A percentile compares a stretch with the other conserved stretches of the same genome.
Evolutionary conservation across 2,113 vertebrate genomes (phyloP).

Genomic region (Labeo rohita): DNA sequence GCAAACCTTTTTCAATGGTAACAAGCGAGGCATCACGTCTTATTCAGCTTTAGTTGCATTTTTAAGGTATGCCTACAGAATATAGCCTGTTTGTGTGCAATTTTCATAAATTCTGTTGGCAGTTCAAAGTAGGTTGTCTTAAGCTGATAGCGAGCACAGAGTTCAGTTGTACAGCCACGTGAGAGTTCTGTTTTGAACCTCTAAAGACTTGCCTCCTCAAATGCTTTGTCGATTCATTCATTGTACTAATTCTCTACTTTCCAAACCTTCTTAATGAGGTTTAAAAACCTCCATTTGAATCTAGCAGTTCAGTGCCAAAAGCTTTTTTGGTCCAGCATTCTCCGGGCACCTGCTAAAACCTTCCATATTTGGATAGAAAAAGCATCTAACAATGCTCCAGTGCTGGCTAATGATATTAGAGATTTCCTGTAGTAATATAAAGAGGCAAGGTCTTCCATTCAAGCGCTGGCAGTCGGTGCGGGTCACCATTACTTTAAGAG

Average conservation of each 20-base stretch:
- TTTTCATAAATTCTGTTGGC: not conserved
- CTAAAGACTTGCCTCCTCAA: not conserved
- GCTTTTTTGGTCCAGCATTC: not conserved
- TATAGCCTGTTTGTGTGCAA: not conserved
- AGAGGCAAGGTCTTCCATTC: constrained; percentile 15
- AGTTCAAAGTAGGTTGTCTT: not conserved
- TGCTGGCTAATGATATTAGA: constrained; percentile 23
- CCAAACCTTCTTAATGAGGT: constrained; percentile 5
- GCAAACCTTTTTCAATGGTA: too few species aligned
- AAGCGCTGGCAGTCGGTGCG: not conserved
- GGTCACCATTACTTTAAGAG: constrained; percentile 35
- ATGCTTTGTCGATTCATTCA: constrained; percentile 2
- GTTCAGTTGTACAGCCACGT: not conserved
- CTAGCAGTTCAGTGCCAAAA: constrained; percentile 1
- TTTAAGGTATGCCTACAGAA: not conserved
- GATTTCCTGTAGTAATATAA: constrained; percentile 32
- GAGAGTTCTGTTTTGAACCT: not conserved
- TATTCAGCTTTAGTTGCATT: not conserved
- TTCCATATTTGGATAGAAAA: constrained; percentile 11
- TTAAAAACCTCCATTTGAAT: not conserved
- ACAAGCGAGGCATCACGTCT: not conserved
- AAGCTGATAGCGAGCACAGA: not conserved
- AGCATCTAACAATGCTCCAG: constrained; percentile 15
- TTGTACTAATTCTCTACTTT: not conserved
- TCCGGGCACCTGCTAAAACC: constrained; percentile 5